These are phyloP conservation scores for Seira ritae DNA, from an alignment of 2,888 invertebrate genomes.

Conservation along the genomic window DNA sequence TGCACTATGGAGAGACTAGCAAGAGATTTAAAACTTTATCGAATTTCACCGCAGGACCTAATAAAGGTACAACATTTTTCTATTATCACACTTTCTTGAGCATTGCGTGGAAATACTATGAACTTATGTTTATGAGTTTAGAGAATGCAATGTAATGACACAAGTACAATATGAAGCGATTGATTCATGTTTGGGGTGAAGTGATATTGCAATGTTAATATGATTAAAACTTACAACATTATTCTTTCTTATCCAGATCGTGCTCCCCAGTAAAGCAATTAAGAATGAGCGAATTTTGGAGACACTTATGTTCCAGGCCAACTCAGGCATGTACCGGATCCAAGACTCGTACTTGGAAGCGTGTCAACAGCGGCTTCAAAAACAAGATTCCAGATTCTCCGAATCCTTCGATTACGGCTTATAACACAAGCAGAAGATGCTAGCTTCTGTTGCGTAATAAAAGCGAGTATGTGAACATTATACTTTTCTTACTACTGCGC, in stretches of 20 bases:
- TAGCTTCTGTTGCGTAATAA: background rate
- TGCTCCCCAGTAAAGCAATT: conserved; percentile 93
- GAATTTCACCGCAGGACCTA: conserved; percentile 94
- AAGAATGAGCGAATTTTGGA: conserved; percentile 94
- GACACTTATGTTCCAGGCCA: conserved; percentile 94
- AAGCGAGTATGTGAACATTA: background rate
- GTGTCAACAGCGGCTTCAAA: conserved; percentile 89
- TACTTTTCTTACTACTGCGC: background rate
- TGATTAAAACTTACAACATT: background rate
- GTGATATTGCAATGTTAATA: too few species aligned
- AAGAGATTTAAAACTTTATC: conserved; percentile 90
- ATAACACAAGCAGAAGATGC: conserved; percentile 76
- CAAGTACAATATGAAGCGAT: too few species aligned
- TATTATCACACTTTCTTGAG: too few species aligned
- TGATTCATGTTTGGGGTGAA: too few species aligned
- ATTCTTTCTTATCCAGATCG: conserved; percentile 79
- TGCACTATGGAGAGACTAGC: conserved; percentile 95
- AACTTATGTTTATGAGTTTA: too few species aligned
- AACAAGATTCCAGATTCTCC: conserved; percentile 91
- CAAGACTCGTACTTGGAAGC: conserved; percentile 92
- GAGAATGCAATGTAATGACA: too few species aligned
- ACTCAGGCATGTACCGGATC: conserved; percentile 93
- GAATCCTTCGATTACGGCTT: conserved; percentile 88
- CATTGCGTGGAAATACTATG: too few species aligned
- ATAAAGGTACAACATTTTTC: conserved; percentile 82